Evolutionary conservation across 2,797 vertebrate species (phyloP).

Genomic region (Sebastes trivittatus): DNA sequence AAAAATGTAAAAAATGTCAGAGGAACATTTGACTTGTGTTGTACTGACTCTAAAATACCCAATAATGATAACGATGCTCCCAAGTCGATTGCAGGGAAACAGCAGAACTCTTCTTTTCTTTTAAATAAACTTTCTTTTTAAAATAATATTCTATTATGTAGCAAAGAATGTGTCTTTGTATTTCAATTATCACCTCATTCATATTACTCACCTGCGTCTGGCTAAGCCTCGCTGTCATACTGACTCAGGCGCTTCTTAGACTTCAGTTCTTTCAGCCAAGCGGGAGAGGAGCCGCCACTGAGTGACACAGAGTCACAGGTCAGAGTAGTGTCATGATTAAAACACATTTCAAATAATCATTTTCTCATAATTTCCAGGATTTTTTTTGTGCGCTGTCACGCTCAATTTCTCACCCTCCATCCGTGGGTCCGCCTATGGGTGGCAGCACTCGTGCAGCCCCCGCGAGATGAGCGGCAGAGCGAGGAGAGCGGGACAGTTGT

Average conservation of each 20-base stretch:
- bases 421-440: conserved; percentile 70
- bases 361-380: not conserved
- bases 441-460: conserved; percentile 84
- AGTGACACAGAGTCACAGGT: conserved; percentile 24
- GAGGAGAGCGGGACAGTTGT: conserved; percentile 78
- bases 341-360: not conserved
- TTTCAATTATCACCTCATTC: not conserved
- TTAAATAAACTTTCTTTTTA: not conserved
- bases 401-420: conserved; percentile 79
- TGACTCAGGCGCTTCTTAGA: conserved; percentile 91
- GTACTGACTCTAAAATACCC: not conserved
- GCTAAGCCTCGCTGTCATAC: conserved; percentile 83
- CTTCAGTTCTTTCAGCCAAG: conserved; percentile 93
- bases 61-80: not conserved
- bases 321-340: not conserved
- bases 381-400: not conserved
- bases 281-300: conserved; percentile 83
- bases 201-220: conserved; percentile 40
- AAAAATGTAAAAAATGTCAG: not conserved
- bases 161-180: not conserved
- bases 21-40: not conserved
- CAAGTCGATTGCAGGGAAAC: not conserved
- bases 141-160: not conserved
- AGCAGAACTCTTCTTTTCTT: not conserved
- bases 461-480: conserved; percentile 65